A percentile compares a stretch with the other conserved stretches of the same genome.
Conservation (phyloP, 2,888 invertebrate species). For the Tenodera sinensis region DNA sequence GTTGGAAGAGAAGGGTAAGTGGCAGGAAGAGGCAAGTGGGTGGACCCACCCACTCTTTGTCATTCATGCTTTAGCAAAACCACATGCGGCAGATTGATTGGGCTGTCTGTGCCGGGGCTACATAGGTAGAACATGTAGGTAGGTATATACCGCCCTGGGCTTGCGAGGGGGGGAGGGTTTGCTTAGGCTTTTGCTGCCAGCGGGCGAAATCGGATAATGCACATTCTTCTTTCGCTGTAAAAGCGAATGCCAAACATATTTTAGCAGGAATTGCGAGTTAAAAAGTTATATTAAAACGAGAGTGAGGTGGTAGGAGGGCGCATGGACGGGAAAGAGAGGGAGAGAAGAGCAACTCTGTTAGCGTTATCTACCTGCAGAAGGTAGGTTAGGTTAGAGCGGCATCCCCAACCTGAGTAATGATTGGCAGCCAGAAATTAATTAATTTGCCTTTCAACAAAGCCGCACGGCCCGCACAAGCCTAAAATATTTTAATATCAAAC, state of each 20-base stretch:
- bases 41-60: conserved; percentile 26
- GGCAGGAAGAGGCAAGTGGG: neutral
- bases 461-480: conserved; percentile 33
- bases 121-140: conserved; percentile 9
- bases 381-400: neutral
- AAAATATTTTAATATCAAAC: conserved; percentile 37
- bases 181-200: conserved; percentile 29
- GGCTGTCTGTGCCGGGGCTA: conserved; percentile 20
- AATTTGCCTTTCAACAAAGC: conserved; percentile 35
- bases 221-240: conserved; percentile 35
- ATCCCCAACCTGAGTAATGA: conserved; percentile 32
- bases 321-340: neutral
- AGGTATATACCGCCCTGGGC: conserved; percentile 15
- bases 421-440: conserved; percentile 37
- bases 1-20: neutral
- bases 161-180: conserved; percentile 35
- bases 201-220: conserved; percentile 35
- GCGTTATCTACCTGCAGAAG: conserved; percentile 23
- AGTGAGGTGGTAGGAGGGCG: conserved; percentile 4
- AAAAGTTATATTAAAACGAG: conserved; percentile 36
- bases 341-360: conserved; percentile 8
- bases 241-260: conserved; percentile 37
- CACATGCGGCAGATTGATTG: conserved; percentile 32
- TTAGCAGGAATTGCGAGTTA: conserved; percentile 36
- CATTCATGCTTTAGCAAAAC: conserved; percentile 31